phyloP scores from a whole-genome alignment of 2,113 vertebrate genomes.

The Megalops atlanticus region DNA sequence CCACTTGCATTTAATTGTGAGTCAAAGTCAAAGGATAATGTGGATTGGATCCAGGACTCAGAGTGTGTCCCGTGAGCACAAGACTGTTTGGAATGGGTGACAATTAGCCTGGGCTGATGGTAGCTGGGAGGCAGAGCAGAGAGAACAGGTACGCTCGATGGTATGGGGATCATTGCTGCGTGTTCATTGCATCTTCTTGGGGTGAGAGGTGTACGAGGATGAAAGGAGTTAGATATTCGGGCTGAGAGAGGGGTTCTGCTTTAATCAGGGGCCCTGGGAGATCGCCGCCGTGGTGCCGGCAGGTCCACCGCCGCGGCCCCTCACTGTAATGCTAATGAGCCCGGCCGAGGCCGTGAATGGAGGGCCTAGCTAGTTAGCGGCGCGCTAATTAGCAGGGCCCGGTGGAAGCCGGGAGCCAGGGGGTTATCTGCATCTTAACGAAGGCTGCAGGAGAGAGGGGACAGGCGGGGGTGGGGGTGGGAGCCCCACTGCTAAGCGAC shows the following conservation, averaged over 20 bases:
- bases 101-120: conserved; percentile 57
- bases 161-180: conserved; percentile 56
- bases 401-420: conserved; percentile 41
- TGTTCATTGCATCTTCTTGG: conserved; percentile 65
- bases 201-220: conserved; percentile 60
- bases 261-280: conserved; percentile 73
- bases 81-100: conserved; percentile 52
- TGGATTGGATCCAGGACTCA: conserved; percentile 46
- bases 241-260: conserved; percentile 67
- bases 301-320: conserved; percentile 59
- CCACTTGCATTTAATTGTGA: too few relatives aligned
- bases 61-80: conserved; percentile 34
- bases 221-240: conserved; percentile 62
- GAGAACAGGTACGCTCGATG: conserved; percentile 70
- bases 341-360: conserved; percentile 70
- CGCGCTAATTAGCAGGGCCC: conserved; percentile 69
- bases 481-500: neutral
- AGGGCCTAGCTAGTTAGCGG: conserved; percentile 71
- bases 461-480: neutral
- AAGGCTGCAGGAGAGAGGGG: conserved; percentile 27
- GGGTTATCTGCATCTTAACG: conserved; percentile 71
- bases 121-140: conserved; percentile 9
- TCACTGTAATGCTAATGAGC: conserved; percentile 79
- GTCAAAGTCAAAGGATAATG: too few relatives aligned
- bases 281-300: conserved; percentile 58